Base-by-base conservation (phyloP, 2,113 vertebrate species). In the Ailuropoda melanoleuca region DNA sequence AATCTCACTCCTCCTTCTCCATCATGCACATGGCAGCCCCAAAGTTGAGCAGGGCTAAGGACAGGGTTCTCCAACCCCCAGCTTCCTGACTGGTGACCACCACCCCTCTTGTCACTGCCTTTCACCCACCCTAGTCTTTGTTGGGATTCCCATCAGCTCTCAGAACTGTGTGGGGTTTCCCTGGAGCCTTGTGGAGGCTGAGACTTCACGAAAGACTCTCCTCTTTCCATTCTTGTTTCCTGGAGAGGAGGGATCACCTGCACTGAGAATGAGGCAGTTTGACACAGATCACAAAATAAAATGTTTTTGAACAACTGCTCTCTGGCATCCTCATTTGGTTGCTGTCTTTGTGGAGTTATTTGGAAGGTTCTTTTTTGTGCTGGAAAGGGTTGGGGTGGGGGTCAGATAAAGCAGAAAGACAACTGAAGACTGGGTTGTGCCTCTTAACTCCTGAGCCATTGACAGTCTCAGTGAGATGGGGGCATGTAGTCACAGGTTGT, bases 201-300 rank as follows among this genome's bases (percentile, higher is more conserved):
- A 84, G 81, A 66, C 15, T 75, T 92, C 93, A 88, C 3, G 4
- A 31, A 90, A 46, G 93, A 90, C 19, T 58, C 31, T 56, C 21
- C 23, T 13, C 43, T 75, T 56, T 31, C 77, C 68, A 58, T 75
- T 91, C 60, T 93, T 88, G 13, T 90, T 90, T 92, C 93, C 84
- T 92, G 75, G 77, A 34, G 68, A 60, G 81, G 92, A 66, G 72
- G 77, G 50, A 48, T 85, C 93, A 95, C 86, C 85, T 89, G 94
- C 96, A 97, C 85, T 93, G 97, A 98, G 70, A 93, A 97, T 80
- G 88, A 97, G 90, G 85, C 81, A 34, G 53, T 97, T 95, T 95
- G 88, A 97, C 97, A 97, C 93, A 48, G 55, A 97, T 97, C 95
- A 97, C 97, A 96, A 87, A 97, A 98, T 96, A 98, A 98, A 97